Percentiles rank a stretch among this genome's conserved stretches.
Conservation (phyloP, 1,140 invertebrate genomes). For the Hyphantria cunea region DNA sequence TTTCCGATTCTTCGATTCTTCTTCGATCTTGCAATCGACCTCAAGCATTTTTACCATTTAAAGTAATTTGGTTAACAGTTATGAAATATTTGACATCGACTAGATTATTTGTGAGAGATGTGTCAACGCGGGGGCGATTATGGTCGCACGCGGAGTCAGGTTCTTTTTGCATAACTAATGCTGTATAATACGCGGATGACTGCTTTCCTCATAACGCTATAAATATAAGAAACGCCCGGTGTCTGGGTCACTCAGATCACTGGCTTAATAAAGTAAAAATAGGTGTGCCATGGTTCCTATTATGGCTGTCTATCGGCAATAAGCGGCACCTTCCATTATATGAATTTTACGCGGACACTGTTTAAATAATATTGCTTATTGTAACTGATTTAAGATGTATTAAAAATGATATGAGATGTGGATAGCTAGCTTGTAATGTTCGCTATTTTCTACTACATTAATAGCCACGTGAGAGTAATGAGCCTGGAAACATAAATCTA, state of each 20-base stretch:
- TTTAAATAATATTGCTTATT: slow-evolving; percentile 8
- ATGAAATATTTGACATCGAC: slow-evolving; percentile 19
- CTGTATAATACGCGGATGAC: slow-evolving; percentile 30
- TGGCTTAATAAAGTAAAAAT: slow-evolving; percentile 35
- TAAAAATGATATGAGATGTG: too few species aligned
- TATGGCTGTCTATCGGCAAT: slow-evolving; percentile 3
- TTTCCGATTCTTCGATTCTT: too few species aligned
- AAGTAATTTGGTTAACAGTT: slow-evolving; percentile 6
- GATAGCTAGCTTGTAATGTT: not conserved
- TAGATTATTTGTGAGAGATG: slow-evolving; percentile 24
- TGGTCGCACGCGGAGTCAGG: slow-evolving; percentile 33
- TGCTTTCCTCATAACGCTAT: slow-evolving; percentile 37
- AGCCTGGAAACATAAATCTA: slow-evolving; percentile 6
- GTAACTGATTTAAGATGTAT: not conserved
- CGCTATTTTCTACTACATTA: slow-evolving; percentile 2
- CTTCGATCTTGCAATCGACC: too few species aligned
- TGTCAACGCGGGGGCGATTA: slow-evolving; percentile 28
- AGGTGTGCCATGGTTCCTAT: slow-evolving; percentile 23
- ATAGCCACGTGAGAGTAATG: not conserved
- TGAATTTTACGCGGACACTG: slow-evolving; percentile 5
- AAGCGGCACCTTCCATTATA: slow-evolving; percentile 12
- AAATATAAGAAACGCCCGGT: slow-evolving; percentile 38
- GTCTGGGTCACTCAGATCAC: slow-evolving; percentile 30
- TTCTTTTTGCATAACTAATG: slow-evolving; percentile 36
- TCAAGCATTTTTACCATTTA: not conserved